phyloP scores from a whole-genome alignment of 2,797 vertebrate species.

The Potorous gilbertii region DNA sequence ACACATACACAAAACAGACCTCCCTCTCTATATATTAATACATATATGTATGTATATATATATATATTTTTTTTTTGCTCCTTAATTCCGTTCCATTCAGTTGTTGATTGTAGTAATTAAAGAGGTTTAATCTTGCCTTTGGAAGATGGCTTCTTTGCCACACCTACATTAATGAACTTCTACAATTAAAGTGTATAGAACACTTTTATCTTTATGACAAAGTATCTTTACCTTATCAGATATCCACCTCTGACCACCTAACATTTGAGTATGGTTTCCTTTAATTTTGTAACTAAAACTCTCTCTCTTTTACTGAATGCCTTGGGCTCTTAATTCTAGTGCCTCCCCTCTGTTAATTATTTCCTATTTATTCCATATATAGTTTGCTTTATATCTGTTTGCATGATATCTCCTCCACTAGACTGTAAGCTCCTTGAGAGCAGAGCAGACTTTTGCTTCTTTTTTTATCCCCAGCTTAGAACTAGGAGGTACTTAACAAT shows the following conservation, averaged over 20 bases:
- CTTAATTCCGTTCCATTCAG: not conserved
- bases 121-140: not conserved
- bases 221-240: conserved; percentile 31
- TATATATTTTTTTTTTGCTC: not conserved
- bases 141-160: not conserved
- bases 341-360: not conserved
- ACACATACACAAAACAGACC: too few relatives aligned
- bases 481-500: not conserved
- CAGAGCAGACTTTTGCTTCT: not conserved
- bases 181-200: conserved; percentile 25
- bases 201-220: not conserved
- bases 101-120: not conserved
- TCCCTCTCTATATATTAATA: too few relatives aligned
- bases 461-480: not conserved
- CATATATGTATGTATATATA: too few relatives aligned
- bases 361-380: not conserved
- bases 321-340: not conserved
- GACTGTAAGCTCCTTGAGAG: not conserved
- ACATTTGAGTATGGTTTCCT: not conserved
- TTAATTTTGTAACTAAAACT: not conserved
- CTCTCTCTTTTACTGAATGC: not conserved
- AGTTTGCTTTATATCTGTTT: not conserved
- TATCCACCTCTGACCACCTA: not conserved
- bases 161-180: not conserved
- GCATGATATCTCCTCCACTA: not conserved